Conservation (phyloP, 2,113 vertebrate genomes). For the Chaenogobius annularis region DNA sequence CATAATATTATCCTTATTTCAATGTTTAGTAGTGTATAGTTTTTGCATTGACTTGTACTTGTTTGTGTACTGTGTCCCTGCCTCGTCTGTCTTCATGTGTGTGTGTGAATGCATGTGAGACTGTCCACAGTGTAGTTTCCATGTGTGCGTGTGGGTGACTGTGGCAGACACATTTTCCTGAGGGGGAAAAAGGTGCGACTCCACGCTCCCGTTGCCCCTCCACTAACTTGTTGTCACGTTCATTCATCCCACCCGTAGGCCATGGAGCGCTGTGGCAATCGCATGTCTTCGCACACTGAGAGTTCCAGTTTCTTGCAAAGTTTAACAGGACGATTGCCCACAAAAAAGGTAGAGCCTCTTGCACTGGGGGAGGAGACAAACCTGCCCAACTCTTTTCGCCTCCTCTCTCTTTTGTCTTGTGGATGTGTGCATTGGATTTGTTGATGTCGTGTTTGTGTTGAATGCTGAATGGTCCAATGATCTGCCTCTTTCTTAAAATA, state of each 20-base stretch:
- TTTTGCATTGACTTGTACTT: constrained; percentile 2
- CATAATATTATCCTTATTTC: not conserved
- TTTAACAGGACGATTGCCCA: constrained; percentile 99
- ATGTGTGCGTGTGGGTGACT: constrained; percentile 8
- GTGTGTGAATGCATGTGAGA: not conserved
- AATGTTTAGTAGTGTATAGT: not conserved
- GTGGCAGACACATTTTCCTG: constrained; percentile 51
- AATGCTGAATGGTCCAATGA: constrained; percentile 60
- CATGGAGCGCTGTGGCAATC: constrained; percentile 99
- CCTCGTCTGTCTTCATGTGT: constrained; percentile 47
- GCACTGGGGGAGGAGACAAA: constrained; percentile 68
- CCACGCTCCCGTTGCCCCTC: constrained; percentile 70
- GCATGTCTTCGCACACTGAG: constrained; percentile 99
- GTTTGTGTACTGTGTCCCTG: constrained; percentile 44
- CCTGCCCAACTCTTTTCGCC: constrained; percentile 53
- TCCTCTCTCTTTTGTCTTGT: constrained; percentile 65
- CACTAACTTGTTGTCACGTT: constrained; percentile 91
- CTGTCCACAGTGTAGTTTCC: too few relatives aligned
- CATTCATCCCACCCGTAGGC: constrained; percentile 98
- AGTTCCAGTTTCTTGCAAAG: constrained; percentile 99
- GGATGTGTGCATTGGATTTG: constrained; percentile 63
- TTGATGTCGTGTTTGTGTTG: constrained; percentile 71
- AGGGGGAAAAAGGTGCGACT: constrained; percentile 54
- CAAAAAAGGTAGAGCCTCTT: constrained; percentile 97
- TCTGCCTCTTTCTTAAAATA: constrained; percentile 62